phyloP scores from a whole-genome alignment of 2,888 invertebrate genomes.

The Lordiphosa andalusiaca region DNA sequence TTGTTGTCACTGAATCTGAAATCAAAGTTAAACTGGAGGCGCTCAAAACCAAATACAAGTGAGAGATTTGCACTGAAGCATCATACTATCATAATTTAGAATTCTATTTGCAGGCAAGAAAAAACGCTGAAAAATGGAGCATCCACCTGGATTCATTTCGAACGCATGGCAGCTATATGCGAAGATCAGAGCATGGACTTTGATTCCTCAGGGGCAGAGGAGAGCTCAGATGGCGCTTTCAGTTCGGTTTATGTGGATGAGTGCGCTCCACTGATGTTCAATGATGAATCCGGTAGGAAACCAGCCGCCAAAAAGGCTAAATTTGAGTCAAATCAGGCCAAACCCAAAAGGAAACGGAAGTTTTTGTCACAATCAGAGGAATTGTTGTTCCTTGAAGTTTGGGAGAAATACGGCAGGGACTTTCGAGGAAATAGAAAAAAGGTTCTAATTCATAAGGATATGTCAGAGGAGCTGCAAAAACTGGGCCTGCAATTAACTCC shows the following conservation, averaged over 20 bases:
- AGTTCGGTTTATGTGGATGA: constrained; percentile 16
- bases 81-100: no score
- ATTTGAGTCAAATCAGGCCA: no score
- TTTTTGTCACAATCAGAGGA: constrained; percentile 37
- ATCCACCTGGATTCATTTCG: no score
- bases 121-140: no score
- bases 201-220: no score
- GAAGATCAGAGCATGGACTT: no score
- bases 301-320: background rate
- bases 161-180: no score
- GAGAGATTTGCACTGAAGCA: background rate
- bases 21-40: constrained; percentile 36
- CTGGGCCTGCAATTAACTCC: constrained; percentile 14
- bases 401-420: constrained; percentile 23
- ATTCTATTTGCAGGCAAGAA: no score
- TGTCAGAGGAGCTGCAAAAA: constrained; percentile 23
- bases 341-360: background rate
- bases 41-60: constrained; percentile 35
- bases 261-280: background rate
- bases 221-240: constrained; percentile 5
- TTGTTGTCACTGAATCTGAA: constrained; percentile 1
- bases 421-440: constrained; percentile 13
- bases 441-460: constrained; percentile 18
- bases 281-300: constrained; percentile 9
- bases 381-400: constrained; percentile 30